phyloP scores from a whole-genome alignment of 2,113 vertebrate species.

The Sinocyclocheilus maitianheensis region DNA sequence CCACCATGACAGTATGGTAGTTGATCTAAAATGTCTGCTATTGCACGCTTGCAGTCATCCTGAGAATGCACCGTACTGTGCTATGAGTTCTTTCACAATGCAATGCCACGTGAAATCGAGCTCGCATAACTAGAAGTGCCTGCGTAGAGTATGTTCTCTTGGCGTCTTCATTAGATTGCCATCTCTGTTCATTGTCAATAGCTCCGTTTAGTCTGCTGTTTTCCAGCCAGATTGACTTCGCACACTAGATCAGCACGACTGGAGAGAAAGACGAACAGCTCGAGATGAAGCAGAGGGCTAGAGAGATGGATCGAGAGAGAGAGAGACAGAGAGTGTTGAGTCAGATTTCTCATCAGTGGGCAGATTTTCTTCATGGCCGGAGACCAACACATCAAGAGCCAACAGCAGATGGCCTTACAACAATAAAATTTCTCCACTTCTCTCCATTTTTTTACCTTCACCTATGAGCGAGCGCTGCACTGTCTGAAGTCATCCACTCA shows the following conservation, averaged over 20 bases:
- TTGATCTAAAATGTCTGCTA: not conserved
- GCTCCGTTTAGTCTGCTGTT: not conserved
- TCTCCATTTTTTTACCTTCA: constrained; percentile 16
- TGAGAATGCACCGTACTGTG: not conserved
- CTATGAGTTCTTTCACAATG: not conserved
- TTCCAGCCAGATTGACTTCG: constrained; percentile 3
- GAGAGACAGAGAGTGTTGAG: constrained; percentile 7
- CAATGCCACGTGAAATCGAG: constrained; percentile 10
- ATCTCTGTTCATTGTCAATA: not conserved
- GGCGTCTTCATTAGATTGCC: not conserved
- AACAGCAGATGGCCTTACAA: constrained; percentile 54
- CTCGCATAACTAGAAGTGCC: constrained; percentile 14
- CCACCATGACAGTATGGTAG: not conserved
- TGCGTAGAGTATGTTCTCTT: not conserved
- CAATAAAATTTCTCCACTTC: constrained; percentile 42
- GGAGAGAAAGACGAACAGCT: constrained; percentile 9
- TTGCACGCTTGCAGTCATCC: not conserved
- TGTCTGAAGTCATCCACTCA: not conserved
- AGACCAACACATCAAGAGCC: constrained; percentile 51
- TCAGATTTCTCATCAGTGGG: constrained; percentile 39
- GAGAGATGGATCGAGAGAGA: constrained; percentile 19
- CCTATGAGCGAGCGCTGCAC: not conserved
- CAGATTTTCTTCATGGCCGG: constrained; percentile 45
- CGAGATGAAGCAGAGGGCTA: not conserved
- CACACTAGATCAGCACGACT: not conserved